phyloP scores from a whole-genome alignment of 53 echinoderm and acorn worm species.

The Zoroaster sp. region DNA sequence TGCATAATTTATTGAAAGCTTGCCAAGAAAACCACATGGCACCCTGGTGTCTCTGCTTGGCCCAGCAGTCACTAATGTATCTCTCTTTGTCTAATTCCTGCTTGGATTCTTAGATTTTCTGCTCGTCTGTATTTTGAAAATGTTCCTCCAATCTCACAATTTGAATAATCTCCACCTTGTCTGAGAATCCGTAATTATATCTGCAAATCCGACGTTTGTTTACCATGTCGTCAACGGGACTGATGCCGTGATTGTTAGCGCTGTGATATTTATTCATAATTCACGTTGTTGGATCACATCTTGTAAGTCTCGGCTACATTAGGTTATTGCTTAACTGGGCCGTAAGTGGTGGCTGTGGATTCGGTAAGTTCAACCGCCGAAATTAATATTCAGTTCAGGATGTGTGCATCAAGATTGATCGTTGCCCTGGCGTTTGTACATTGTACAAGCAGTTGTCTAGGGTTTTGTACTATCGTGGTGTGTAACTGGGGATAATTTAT shows the following conservation, averaged over 20 bases:
- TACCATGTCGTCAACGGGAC: no score
- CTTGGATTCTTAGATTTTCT: no score
- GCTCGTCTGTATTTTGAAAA: no score
- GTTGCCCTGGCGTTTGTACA: no score
- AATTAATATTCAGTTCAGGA: background rate
- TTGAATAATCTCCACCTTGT: no score
- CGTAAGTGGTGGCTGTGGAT: background rate
- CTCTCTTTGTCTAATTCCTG: background rate
- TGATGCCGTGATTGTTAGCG: no score
- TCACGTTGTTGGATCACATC: background rate
- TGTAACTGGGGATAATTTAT: no score
- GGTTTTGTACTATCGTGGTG: no score
- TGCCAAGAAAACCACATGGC: slow-evolving; percentile 31
- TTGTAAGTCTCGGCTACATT: background rate
- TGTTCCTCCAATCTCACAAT: no score
- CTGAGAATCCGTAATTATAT: no score
- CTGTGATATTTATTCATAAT: background rate
- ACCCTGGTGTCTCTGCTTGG: background rate
- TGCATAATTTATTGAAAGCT: slow-evolving; percentile 32
- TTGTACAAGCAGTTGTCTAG: no score
- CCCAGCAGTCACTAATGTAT: background rate
- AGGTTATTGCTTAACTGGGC: slow-evolving; percentile 16
- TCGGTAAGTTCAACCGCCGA: background rate
- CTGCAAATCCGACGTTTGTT: slow-evolving; percentile 1
- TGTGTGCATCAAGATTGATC: no score